Base-by-base conservation (phyloP, 2,888 invertebrate species). In the Labia minor region DNA sequence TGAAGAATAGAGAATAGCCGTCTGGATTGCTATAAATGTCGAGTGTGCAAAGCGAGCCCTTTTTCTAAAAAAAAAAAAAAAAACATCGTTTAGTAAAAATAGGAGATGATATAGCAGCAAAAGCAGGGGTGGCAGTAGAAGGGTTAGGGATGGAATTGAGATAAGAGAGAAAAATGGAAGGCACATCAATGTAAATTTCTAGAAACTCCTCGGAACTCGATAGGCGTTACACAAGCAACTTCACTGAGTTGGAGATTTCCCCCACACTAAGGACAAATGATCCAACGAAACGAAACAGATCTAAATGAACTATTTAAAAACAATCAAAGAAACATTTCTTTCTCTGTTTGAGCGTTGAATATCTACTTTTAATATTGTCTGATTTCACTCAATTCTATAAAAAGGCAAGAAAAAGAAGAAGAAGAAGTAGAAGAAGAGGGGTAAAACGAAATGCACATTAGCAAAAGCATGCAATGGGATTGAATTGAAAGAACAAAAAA, bases 1-100 rank as follows among this genome's bases (percentile, higher is more conserved):
- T 3, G 16, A 3, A 11, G 49, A 49, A 49, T 49, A 49, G 6
- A 49, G 49, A 49, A 49, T 49, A 14, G 49, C 49, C 49, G 49
- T 49, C n/a, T 4, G 14, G 49, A 49, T 49, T 49, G 49, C 49
- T 49, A 49, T 49, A 49, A 49, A 49, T 49, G 49, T 49, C 49
- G 49, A 49, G 49, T 49, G 49, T 49, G 49, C 49, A 49, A 49
- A 49, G 49, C 49, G 49, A 11, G 49, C 49, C 14, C 14, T 49
- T 49, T 49, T 4, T 49, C 14, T 6, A 8, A 8, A 8, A 26
- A 14, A 14, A 49, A 49, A 49, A 49, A 49, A 49, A 49, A 49
- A 14, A 49, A 49, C 49, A 49, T 49, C 49, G 49, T 49, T 49
- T 49, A 49, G 49, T 14, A 49, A 49, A 49, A 49, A 49, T 49